Evolutionary conservation across 2,113 vertebrate genomes (phyloP).

Genomic region (Tamias sibiricus): DNA sequence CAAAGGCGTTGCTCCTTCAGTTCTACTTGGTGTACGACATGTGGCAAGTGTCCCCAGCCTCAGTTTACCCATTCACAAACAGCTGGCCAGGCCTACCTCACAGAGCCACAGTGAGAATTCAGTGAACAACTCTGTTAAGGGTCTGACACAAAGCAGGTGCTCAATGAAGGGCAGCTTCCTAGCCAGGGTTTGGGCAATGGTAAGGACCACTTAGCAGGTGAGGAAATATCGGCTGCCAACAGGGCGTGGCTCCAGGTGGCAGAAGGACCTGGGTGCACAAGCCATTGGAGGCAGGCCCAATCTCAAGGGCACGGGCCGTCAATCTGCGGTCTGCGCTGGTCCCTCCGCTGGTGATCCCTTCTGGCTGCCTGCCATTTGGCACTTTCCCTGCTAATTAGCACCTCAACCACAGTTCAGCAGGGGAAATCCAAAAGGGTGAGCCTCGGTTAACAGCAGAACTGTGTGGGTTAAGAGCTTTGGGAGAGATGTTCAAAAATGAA

Average conservation of each 20-base stretch:
- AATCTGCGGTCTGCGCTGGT: background rate
- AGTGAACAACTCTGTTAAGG: background rate
- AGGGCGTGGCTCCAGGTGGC: fast-evolving
- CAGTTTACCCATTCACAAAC: background rate
- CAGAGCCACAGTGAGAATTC: background rate
- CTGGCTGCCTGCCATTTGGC: conserved; percentile 63
- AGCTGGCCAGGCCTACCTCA: background rate
- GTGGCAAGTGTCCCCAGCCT: background rate
- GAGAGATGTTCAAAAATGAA: background rate
- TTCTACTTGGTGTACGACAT: background rate
- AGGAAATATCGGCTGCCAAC: background rate
- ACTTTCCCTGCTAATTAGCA: conserved; percentile 71
- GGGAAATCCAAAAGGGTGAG: conserved; percentile 50
- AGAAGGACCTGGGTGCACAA: fast-evolving
- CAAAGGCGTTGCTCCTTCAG: background rate
- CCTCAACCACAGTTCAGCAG: conserved; percentile 39
- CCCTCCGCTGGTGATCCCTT: background rate
- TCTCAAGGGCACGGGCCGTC: background rate
- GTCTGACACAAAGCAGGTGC: no score
- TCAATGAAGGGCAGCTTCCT: background rate
- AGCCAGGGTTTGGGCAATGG: background rate
- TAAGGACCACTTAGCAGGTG: background rate
- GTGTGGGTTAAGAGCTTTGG: conserved; percentile 44
- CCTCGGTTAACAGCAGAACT: background rate
- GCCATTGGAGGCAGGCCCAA: fast-evolving